Evolutionary conservation across 2,888 invertebrate genomes (phyloP).

Genomic region (Teinopalpus imperialis): DNA sequence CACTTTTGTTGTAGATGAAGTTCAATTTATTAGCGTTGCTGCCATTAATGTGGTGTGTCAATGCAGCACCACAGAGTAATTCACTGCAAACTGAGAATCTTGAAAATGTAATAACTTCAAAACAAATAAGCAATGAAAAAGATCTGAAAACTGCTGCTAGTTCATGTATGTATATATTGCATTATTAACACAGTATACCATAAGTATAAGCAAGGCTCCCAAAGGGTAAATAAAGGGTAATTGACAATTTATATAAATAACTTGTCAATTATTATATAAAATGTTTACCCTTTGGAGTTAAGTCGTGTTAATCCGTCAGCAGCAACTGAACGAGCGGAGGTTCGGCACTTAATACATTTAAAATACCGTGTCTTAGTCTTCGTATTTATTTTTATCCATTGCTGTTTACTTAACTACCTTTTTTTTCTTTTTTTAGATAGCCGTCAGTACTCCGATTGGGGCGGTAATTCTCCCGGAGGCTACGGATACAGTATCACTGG

Average conservation of each 20-base stretch:
- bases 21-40: constrained; percentile 2
- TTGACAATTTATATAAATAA: too few relatives aligned
- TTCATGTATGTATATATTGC: constrained; percentile 48
- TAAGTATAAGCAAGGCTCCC: too few relatives aligned
- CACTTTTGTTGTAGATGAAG: constrained; percentile 18
- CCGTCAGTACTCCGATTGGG: constrained; percentile 55
- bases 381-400: too few relatives aligned
- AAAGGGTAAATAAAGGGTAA: too few relatives aligned
- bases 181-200: not conserved
- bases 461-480: constrained; percentile 48
- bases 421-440: constrained; percentile 30
- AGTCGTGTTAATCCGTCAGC: too few relatives aligned
- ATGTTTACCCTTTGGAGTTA: too few relatives aligned
- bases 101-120: not conserved
- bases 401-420: too few relatives aligned
- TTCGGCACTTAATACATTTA: too few relatives aligned
- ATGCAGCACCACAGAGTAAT: constrained; percentile 12
- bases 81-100: not conserved
- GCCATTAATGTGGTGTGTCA: constrained; percentile 1
- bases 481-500: constrained; percentile 42
- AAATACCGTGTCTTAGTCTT: too few relatives aligned
- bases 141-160: constrained; percentile 61
- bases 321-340: too few relatives aligned
- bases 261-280: too few relatives aligned
- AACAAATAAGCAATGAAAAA: constrained; percentile 32